Base-by-base conservation (phyloP, 2,888 invertebrate species). In the Strigamia maritima region DNA sequence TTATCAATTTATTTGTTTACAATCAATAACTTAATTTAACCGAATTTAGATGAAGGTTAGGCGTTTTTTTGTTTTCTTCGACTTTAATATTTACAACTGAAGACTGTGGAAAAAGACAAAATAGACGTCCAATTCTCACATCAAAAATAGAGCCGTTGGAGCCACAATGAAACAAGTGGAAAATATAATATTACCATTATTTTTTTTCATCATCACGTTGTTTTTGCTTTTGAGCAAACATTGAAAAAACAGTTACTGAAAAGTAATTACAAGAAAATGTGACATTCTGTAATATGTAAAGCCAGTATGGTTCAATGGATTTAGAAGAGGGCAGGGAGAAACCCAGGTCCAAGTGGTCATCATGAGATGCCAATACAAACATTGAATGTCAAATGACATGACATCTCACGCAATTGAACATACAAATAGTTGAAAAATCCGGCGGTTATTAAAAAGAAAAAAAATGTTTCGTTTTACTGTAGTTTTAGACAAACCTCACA, bases 401-500 rank as follows among this genome's bases (percentile, higher is more conserved):
- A 74, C 79, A 75, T 75, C 79, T 38, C 38, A 38, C 31, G 31
- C 24, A 79, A 60, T 28, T 77, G 35, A 35, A 79, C 79, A 79
- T 60, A 77, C 60, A 76, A 60, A 65, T 79, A 76, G 40, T 60
- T 60, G 77, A 49, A 77, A 76, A 76, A 77, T 60, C 38, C 49
- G 35, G 65, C 44, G 70, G 54, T 79, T 35, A 77, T 28, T 79
- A 77, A 60, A 49, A 80, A 80, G 70, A 60, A 40, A 44, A 44
- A 38, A 54, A 44, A 54, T 8, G 54, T 54, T 80, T 79, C 79
- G 79, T 80, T 80, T 80, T 79, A 70, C 70, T 70, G 70, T 70
- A 70, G 70, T 70, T 70, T 54, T 79, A 79, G 79, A 80, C 80
- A 80, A 80, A 80, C 79, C 80, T 80, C 76, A 80, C 80, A 77